A percentile compares a stretch with the other conserved stretches of the same genome.
These are phyloP conservation scores for Gobius niger DNA, from an alignment of 2,113 vertebrate genomes.

Conservation along the genomic window DNA sequence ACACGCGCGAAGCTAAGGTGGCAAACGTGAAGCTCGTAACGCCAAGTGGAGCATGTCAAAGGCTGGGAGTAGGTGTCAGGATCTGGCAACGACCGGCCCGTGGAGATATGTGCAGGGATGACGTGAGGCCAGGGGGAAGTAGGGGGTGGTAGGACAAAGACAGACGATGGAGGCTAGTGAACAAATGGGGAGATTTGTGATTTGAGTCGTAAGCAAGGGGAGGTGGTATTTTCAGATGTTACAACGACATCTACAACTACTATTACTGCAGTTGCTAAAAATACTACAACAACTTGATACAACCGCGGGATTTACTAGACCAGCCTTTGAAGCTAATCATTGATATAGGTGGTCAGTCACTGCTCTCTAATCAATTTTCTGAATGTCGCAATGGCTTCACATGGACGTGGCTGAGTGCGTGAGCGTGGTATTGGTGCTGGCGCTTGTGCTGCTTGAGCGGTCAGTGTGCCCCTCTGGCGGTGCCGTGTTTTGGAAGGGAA, in stretches of 20 bases:
- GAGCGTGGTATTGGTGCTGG: conserved; percentile 43
- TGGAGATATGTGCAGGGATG: conserved; percentile 37
- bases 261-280: too few relatives aligned
- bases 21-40: conserved; percentile 66
- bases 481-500: conserved; percentile 74
- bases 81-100: conserved; percentile 54
- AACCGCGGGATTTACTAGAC: not conserved
- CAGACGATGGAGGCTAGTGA: conserved; percentile 17
- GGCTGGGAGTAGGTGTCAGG: conserved; percentile 66
- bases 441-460: conserved; percentile 67
- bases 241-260: not conserved
- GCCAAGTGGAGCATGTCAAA: conserved; percentile 76
- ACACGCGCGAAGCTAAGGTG: conserved; percentile 36
- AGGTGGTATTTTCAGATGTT: not conserved
- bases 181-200: conserved; percentile 8
- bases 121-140: conserved; percentile 23
- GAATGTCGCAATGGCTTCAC: conserved; percentile 48
- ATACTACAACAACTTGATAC: too few relatives aligned
- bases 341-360: conserved; percentile 50
- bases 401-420: conserved; percentile 26
- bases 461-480: conserved; percentile 76
- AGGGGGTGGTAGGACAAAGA: conserved; percentile 27
- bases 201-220: conserved; percentile 18
- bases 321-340: conserved; percentile 51
- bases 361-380: conserved; percentile 64